Base-by-base conservation (phyloP, 2,888 invertebrate species). In the Philereme transversata region DNA sequence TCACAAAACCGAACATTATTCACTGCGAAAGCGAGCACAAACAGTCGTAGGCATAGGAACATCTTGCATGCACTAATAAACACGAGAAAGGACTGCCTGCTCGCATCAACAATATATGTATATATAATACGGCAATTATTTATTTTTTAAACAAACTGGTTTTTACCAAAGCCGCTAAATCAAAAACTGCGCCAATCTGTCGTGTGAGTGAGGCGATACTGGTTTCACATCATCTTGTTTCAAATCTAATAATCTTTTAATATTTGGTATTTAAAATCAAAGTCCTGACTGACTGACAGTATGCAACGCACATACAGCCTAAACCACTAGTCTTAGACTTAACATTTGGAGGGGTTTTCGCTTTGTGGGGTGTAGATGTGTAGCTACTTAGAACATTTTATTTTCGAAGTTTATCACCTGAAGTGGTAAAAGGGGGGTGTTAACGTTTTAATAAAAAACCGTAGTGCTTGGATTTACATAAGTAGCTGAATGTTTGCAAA, bases 11-110 rank as follows among this genome's bases (percentile, higher is more conserved):
- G 60, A 57, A 69, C 54, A 66, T 62, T 69, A 52, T 66, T 60
- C 22, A 74, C 65, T 56, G 71, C 50, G 51, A 79, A 44, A 70
- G 46, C 66, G 64, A 74, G 73, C 69, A 78, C 56, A 69, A 71
- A 73, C 59, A 71, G 60, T 56, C 71, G 62, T 71, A 68, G 66
- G 57, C 67, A 60, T 69, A 64, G 65, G 47, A 73, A 70, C 82
- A 82, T 82, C 76, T 76, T 78, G 75, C 69, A 67, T 72, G 75
- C 74, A 74, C 71, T 68, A 68, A 73, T 63, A 73, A 73, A 55
- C 70, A 56, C 60, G 60, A 76, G 71, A 79, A 75, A 70, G 71
- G 67, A 65, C 65, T 59, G 63, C 64, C 63, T 60, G 64, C 56
- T 52, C 53, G 62, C 56, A 58, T 54, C 70, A 56, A 71, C 74